These are phyloP conservation scores for Neria commutata DNA, from an alignment of 2,888 invertebrate genomes.

Conservation along the genomic window DNA sequence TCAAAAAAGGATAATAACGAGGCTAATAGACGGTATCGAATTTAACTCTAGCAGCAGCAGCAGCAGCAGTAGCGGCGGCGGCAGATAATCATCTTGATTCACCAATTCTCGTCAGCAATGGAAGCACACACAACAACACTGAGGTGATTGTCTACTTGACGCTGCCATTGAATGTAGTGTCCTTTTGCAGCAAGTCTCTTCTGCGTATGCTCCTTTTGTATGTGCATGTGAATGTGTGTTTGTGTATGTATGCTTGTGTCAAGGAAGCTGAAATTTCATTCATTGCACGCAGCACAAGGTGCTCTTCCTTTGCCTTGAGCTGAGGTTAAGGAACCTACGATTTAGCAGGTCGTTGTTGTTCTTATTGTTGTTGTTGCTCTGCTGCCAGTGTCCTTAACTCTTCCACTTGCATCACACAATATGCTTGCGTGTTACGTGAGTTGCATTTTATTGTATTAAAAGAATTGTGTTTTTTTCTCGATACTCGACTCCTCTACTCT, in stretches of 20 bases:
- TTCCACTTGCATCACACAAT: too few species aligned
- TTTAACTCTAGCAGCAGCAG: conserved; percentile 36
- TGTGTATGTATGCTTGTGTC: conserved; percentile 12
- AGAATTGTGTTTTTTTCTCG: too few species aligned
- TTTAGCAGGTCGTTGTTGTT: conserved; percentile 30
- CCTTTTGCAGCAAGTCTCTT: conserved; percentile 28
- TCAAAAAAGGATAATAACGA: conserved; percentile 56
- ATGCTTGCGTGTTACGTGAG: too few species aligned
- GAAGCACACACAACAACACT: conserved; percentile 15
- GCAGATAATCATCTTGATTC: conserved; percentile 54
- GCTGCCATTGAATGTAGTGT: conserved; percentile 37
- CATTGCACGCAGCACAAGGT: too few species aligned
- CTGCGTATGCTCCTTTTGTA: conserved; percentile 6
- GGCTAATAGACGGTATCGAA: conserved; percentile 60
- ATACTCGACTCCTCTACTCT: too few species aligned
- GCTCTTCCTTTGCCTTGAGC: conserved; percentile 30
- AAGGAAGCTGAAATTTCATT: conserved; percentile 11
- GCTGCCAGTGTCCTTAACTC: too few species aligned
- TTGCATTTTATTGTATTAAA: too few species aligned
- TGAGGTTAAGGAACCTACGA: conserved; percentile 43
- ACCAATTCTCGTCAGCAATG: conserved; percentile 2
- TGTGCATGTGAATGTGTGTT: neutral
- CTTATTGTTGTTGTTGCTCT: too few species aligned
- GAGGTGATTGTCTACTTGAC: conserved; percentile 51
- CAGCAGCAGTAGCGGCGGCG: neutral